Evolutionary conservation across 2,797 vertebrate genomes (phyloP), one percentile per base, ranked within the genome.

Genomic region (Neosalanx taihuensis): DNA sequence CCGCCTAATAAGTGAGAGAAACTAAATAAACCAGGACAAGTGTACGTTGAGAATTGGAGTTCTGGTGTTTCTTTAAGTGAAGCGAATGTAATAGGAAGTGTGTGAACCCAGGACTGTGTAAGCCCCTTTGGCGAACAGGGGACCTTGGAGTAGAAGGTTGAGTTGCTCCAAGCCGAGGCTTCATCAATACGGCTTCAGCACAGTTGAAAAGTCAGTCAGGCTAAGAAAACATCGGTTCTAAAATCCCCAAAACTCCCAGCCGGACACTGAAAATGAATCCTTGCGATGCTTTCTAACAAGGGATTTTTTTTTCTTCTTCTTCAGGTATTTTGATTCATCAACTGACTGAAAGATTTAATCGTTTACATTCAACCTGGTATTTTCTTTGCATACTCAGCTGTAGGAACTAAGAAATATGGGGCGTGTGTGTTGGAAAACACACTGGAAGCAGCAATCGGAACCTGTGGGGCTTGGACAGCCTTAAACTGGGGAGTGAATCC

Each of bases 101-200:
- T 67, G 35, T 57, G 59, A 69, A 64, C 63, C 71, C 71, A 72
- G 51, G 18, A 68, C 30, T 62, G n/a, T 59, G 20, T 51, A 20
- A n/a, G 3, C 63, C 73, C 51, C 69, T 18, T 64, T 20, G 37
- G 56, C 69, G 58, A 73, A 63, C 3, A 53, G 49, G 61, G 73
- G 70, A 78, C 81, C 81, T 83, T 85, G 81, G 67, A 63, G 63
- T 53, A 75, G 23, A 72, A 70, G 69, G 72, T 78, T 70, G 72
- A 76, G 74, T 79, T 79, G 68, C 79, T 63, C 37, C 74, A 71
- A 64, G 73, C 62, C 57, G 46, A 71, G 68, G 46, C 64, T 71
- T 72, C 67, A 59, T 29, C 79, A 74, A 73, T 71, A 79, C 60
- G 33, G 67, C 76, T 76, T 76, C 71, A 63, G 68, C 70, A 67